phyloP scores from a whole-genome alignment of 2,888 invertebrate genomes.

The Stenotaenia linearis region DNA sequence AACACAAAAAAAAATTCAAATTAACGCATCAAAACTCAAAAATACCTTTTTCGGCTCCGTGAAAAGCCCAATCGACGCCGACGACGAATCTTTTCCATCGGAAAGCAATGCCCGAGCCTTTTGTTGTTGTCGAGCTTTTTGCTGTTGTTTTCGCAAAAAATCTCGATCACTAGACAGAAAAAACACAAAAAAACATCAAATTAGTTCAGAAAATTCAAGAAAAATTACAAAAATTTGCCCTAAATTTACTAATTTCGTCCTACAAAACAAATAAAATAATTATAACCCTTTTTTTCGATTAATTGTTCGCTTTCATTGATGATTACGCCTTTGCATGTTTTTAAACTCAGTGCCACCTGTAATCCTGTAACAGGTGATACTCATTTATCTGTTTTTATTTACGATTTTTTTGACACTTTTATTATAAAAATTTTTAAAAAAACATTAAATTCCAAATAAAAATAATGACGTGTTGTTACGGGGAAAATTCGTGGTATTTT shows the following conservation, averaged over 20 bases:
- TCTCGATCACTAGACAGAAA: slow-evolving; percentile 34
- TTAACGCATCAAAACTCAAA: background rate
- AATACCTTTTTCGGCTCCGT: slow-evolving; percentile 32
- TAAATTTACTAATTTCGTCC: background rate
- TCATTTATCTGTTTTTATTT: background rate
- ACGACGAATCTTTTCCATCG: slow-evolving; percentile 28
- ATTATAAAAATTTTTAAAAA: background rate
- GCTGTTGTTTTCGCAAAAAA: slow-evolving; percentile 59
- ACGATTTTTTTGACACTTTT: background rate
- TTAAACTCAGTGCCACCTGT: background rate
- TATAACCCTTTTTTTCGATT: background rate
- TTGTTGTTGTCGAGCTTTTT: slow-evolving; percentile 65
- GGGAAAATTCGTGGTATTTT: background rate
- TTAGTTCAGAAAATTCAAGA: background rate
- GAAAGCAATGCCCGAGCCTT: slow-evolving; percentile 64
- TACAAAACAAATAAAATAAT: no score
- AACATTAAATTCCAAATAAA: background rate
- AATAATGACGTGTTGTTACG: background rate
- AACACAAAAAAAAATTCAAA: background rate
- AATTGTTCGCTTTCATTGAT: background rate
- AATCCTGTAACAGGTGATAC: background rate
- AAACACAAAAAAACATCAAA: background rate
- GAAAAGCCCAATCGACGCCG: slow-evolving; percentile 26
- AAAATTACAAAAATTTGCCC: background rate
- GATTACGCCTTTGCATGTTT: background rate